A percentile compares a stretch with the other conserved stretches of the same genome.
Evolutionary conservation across 2,797 vertebrate species (phyloP).

Genomic region (Protosalanx chinensis): DNA sequence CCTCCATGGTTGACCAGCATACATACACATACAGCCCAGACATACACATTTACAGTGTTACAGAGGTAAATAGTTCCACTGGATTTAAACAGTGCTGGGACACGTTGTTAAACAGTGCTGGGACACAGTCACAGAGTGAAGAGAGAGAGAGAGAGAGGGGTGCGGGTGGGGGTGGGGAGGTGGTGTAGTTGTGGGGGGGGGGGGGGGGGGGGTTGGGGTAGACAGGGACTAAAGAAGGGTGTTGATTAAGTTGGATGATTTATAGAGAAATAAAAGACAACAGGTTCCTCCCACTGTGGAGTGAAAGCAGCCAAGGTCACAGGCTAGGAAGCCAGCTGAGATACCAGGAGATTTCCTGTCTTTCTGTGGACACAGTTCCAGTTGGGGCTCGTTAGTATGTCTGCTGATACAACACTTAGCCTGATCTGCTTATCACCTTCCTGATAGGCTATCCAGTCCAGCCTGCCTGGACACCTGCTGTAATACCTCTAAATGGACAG

Average conservation of each 20-base stretch:
- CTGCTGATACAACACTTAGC: constrained; percentile 1
- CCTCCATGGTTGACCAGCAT: constrained; percentile 46
- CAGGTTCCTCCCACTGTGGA: constrained; percentile 41
- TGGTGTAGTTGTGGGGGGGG: constrained; percentile 37
- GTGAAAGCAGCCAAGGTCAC: constrained; percentile 50
- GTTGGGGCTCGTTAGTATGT: background rate
- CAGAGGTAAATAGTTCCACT: constrained; percentile 78
- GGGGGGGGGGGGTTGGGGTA: background rate
- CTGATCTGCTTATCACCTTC: constrained; percentile 4
- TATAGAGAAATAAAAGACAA: constrained; percentile 64
- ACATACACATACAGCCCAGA: constrained; percentile 39
- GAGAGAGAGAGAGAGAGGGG: constrained; percentile 24
- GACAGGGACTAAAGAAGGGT: constrained; percentile 1
- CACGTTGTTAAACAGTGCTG: constrained; percentile 65
- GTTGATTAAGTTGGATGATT: constrained; percentile 70
- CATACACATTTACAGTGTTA: constrained; percentile 57
- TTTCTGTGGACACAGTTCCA: background rate
- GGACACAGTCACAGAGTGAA: constrained; percentile 58
- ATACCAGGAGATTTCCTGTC: background rate
- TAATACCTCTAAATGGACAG: constrained; percentile 60
- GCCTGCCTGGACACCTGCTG: constrained; percentile 12
- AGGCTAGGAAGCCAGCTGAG: constrained; percentile 1
- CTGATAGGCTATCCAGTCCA: background rate
- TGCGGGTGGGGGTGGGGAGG: no score
- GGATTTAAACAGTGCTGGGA: constrained; percentile 59